A percentile compares a stretch with the other conserved stretches of the same genome.
Evolutionary conservation across 2,113 vertebrate species (phyloP).

Genomic region (Thalassoma bifasciatum): DNA sequence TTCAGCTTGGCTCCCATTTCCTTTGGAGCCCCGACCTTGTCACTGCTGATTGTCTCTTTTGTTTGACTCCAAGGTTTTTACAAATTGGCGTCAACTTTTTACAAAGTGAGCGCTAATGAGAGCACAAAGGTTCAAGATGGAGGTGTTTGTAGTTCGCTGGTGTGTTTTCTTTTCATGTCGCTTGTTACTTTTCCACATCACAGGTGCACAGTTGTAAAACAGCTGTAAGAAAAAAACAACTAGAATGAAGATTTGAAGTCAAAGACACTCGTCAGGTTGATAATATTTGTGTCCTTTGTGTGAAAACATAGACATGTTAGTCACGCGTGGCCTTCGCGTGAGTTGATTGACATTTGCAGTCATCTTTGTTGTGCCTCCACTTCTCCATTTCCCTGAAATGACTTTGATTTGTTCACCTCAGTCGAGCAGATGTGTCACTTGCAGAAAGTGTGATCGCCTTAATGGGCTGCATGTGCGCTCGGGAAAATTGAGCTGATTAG

Average conservation of each 20-base stretch:
- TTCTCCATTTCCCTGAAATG: constrained; percentile 1
- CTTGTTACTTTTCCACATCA: too few species aligned
- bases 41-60: background rate
- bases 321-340: too few species aligned
- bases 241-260: too few species aligned
- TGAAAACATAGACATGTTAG: background rate
- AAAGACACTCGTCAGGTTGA: background rate
- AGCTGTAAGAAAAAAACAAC: too few species aligned
- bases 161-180: background rate
- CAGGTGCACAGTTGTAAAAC: too few species aligned
- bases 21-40: constrained; percentile 28
- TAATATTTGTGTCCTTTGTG: background rate
- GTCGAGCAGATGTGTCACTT: constrained; percentile 31
- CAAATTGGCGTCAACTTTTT: background rate
- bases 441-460: constrained; percentile 46
- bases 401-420: constrained; percentile 8
- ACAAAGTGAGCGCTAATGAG: background rate
- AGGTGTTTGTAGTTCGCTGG: too few species aligned
- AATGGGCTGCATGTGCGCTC: constrained; percentile 38
- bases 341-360: constrained; percentile 10
- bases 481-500: constrained; percentile 47
- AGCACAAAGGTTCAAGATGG: background rate
- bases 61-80: background rate
- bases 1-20: constrained; percentile 7
- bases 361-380: constrained; percentile 1